phyloP scores from a whole-genome alignment of 2,113 vertebrate species.

The Lampris incognitus region DNA sequence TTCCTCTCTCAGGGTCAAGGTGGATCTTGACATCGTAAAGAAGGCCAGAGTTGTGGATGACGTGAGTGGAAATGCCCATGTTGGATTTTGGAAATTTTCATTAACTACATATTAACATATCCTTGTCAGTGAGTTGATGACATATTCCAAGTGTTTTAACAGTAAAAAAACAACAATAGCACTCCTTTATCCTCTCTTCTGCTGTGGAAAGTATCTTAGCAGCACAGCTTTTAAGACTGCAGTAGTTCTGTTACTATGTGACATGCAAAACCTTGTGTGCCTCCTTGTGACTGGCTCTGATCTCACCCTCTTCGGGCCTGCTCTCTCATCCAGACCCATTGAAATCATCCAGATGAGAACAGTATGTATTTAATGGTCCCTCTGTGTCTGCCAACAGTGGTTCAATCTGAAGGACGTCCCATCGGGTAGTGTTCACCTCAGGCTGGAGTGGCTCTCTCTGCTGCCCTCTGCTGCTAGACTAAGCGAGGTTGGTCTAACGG shows the following conservation, averaged over 20 bases:
- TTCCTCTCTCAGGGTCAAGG: conserved; percentile 83
- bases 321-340: not conserved
- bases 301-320: conserved; percentile 13
- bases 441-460: conserved; percentile 91
- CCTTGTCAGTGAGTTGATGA: not conserved
- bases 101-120: not conserved
- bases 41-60: conserved; percentile 87
- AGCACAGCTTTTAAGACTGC: not conserved
- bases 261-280: conserved; percentile 32
- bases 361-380: conserved; percentile 29
- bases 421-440: conserved; percentile 87
- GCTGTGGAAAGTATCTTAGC: not conserved
- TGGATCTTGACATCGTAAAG: conserved; percentile 91
- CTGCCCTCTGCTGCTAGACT: conserved; percentile 86
- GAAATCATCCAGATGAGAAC: conserved; percentile 21
- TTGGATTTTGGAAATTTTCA: not conserved
- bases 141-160: not conserved
- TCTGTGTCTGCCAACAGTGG: conserved; percentile 82
- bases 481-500: conserved; percentile 81
- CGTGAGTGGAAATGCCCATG: conserved; percentile 74
- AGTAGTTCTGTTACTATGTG: conserved; percentile 58
- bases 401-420: conserved; percentile 85
- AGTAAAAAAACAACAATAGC: not conserved
- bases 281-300: conserved; percentile 59
- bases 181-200: conserved; percentile 12